Evolutionary conservation across 2,888 invertebrate species (phyloP), one percentile per base, ranked within the genome.

Genomic region (Cheilosia scutellata): DNA sequence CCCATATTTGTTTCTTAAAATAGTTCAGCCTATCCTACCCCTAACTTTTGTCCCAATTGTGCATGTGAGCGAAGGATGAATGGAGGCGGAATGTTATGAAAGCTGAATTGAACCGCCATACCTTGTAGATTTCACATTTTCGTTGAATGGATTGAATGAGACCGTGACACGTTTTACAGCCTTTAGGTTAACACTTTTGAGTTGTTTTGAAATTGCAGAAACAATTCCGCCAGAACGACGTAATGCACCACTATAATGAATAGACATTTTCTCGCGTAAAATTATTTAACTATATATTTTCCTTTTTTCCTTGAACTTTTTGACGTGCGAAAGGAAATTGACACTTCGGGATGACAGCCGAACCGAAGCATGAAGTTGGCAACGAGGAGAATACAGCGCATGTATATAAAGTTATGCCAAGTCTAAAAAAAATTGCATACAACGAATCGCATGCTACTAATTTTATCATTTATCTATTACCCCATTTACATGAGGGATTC

Each of bases 111-210:
- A 29, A 9, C n/a, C 13, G n/a, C n/a, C 90, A 90, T 91, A 94
- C 94, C 94, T 93, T 83, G 94, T 93, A 60, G 93, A 94, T 83
- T 93, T 93, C 76, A 95, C 95, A 92, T 95, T 95, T 89, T 95
- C 94, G 89, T 95, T 94, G 92, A 97, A 97, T 4, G 98, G 97
- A 93, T 98, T 97, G 90, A 97, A 97, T 92, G 95, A 95, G 66
- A 97, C 94, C 66, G 95, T 94, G 80, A 98, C 94, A 92, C 95
- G 94, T 89, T 96, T 95, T 0, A 96, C 96, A 53, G 96, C 96
- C 91, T 96, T 96, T 79, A 97, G 93, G 93, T 96, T 96, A 9
- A 97, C 92, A 87, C 91, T 89, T 90, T 93, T 95, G 70, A 97
- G 89, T 92, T 97, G 96, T 92, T 96, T 96, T 65, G 92, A 93